Conservation (phyloP, 2,113 vertebrate genomes). For the Cyprinodon variegatus region DNA sequence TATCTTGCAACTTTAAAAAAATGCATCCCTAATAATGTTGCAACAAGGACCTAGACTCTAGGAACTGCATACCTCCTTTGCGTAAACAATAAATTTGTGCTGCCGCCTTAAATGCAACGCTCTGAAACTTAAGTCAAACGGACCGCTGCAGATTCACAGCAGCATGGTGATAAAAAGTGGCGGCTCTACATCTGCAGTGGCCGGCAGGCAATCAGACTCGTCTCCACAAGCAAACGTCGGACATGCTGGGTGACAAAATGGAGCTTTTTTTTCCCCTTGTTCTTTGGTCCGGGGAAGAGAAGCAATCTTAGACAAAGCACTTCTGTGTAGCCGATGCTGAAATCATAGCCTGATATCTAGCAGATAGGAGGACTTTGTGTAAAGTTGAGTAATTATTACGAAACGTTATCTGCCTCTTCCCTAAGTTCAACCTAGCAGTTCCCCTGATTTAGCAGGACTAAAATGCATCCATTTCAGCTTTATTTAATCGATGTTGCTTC, state of each 20-base stretch:
- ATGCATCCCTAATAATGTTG: slow-evolving; percentile 2
- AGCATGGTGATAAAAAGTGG: slow-evolving; percentile 39
- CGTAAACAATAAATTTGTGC: slow-evolving; percentile 31
- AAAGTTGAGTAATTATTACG: slow-evolving; percentile 61
- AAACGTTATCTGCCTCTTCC: slow-evolving; percentile 57
- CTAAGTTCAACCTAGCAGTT: slow-evolving; percentile 24
- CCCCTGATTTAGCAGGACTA: slow-evolving; percentile 15
- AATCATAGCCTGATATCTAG: slow-evolving; percentile 46
- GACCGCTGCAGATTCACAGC: slow-evolving; percentile 48
- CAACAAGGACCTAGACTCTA: slow-evolving; percentile 14
- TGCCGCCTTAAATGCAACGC: slow-evolving; percentile 29
- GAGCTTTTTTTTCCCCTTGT: background rate
- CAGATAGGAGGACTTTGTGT: slow-evolving; percentile 36
- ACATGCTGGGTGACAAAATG: background rate
- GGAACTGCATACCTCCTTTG: slow-evolving; percentile 17
- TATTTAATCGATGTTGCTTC: slow-evolving; percentile 13
- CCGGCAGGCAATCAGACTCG: slow-evolving; percentile 37
- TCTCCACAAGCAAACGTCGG: slow-evolving; percentile 15
- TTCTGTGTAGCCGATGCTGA: slow-evolving; percentile 49
- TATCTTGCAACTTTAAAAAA: slow-evolving; percentile 10
- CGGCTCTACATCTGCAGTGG: slow-evolving; percentile 26
- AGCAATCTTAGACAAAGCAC: slow-evolving; percentile 60
- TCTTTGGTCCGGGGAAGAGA: slow-evolving; percentile 11
- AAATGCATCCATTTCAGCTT: slow-evolving; percentile 7
- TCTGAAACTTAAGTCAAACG: slow-evolving; percentile 28